Evolutionary conservation across 2,888 invertebrate genomes (phyloP).

Genomic region (Clivina fossor): DNA sequence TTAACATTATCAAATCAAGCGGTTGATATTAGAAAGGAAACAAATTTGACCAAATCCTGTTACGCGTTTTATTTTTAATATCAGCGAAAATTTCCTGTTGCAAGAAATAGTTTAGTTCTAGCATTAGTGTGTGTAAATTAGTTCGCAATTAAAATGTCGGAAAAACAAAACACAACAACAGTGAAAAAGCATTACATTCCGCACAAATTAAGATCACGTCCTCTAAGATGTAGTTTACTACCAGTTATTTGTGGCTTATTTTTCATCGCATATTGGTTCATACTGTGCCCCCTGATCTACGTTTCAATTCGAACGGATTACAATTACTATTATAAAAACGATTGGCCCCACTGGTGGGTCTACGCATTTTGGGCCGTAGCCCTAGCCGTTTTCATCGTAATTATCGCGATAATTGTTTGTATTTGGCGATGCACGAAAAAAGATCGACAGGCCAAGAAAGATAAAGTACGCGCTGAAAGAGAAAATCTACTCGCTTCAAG

Average conservation of each 20-base stretch:
- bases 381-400: constrained; percentile 43
- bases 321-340: constrained; percentile 12
- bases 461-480: constrained; percentile 6
- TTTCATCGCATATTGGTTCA: constrained; percentile 50
- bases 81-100: constrained; percentile 6
- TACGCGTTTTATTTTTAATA: constrained; percentile 6
- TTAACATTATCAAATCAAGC: background rate
- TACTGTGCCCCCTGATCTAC: constrained; percentile 48
- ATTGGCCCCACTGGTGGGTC: constrained; percentile 38
- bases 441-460: too few relatives aligned
- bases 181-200: constrained; percentile 30
- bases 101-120: constrained; percentile 9
- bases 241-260: constrained; percentile 41
- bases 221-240: constrained; percentile 43
- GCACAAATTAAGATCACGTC: constrained; percentile 41
- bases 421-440: constrained; percentile 41
- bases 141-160: constrained; percentile 4
- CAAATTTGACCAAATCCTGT: constrained; percentile 27
- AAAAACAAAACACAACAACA: background rate
- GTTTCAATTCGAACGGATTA: constrained; percentile 36
- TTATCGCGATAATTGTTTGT: constrained; percentile 44
- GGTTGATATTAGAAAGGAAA: constrained; percentile 7
- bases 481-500: background rate
- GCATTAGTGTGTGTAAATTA: background rate
- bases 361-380: constrained; percentile 41